These are phyloP conservation scores for Terrapene triunguis DNA, from an alignment of 2,113 vertebrate species.

Conservation along the genomic window DNA sequence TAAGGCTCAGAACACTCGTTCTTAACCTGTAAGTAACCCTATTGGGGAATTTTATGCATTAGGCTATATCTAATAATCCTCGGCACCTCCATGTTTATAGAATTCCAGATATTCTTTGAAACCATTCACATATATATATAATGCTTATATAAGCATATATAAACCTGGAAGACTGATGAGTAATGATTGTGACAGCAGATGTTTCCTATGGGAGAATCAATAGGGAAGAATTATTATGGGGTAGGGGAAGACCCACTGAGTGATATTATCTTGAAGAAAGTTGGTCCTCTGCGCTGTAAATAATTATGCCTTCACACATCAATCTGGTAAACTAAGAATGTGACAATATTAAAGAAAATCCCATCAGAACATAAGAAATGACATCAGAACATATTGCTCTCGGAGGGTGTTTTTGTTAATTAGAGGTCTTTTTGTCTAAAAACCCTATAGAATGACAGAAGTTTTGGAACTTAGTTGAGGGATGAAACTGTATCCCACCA, in stretches of 20 bases:
- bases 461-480: not conserved
- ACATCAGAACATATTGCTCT: not conserved
- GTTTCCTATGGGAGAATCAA: not conserved
- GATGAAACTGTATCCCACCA: not conserved
- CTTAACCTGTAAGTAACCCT: not conserved
- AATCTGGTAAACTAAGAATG: not conserved
- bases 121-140: too few relatives aligned
- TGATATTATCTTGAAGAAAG: not conserved
- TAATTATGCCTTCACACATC: not conserved
- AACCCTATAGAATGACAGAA: not conserved
- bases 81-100: too few relatives aligned
- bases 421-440: not conserved
- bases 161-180: too few relatives aligned
- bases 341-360: not conserved
- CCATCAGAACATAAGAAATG: not conserved
- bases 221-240: too few relatives aligned
- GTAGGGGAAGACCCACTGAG: too few relatives aligned
- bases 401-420: not conserved
- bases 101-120: too few relatives aligned
- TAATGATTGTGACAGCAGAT: not conserved
- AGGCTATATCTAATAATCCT: not conserved
- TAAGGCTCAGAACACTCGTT: not conserved
- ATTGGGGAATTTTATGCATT: not conserved
- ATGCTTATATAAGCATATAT: too few relatives aligned
- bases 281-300: not conserved